Base-by-base conservation (phyloP, 2,113 vertebrate species). In the Acanthochromis polyacanthus region DNA sequence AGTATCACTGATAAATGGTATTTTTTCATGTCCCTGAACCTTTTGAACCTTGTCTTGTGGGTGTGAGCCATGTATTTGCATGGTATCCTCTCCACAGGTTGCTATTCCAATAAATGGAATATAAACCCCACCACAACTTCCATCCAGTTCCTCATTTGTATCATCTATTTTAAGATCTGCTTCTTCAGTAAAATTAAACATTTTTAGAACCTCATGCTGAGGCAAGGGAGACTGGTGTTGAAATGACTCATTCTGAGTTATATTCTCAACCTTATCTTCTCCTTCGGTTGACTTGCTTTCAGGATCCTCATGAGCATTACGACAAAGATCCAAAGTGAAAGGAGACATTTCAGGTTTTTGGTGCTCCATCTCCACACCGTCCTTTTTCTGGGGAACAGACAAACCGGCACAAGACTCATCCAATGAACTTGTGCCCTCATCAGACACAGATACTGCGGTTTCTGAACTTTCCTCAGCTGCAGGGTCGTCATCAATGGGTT, bases 81-180 rank as follows among this genome's bases (percentile, higher is more conserved):
- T 6, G 16, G n/a, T 45, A 59, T 71, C 10, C 7, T 78, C n/a
- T 43, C 10, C 4, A 6, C 60, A 69, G 10, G 9, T 23, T 17
- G 78, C 67, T 19, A 71, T 20, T 81, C 70, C 82, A 75, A 66
- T 74, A 23, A 74, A 74, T 52, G 75, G 78, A 85, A 80, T 80
- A 28, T 52, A n/a, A 71, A 61, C n/a, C 4, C 1, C n/a, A 56
- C n/a, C 10, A 5, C 10, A n/a, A 50, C 20, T 61, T 28, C 73
- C 80, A 20, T 66, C 61, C 14, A 60, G 0, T 16, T 1, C 23
- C 10, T 64, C 23, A 16, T 48, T 73, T 53, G 11, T 52, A 25
- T 50, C 3, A 15, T 61, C 11, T 14, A 36, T 16, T 20, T 63
- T 65, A 2, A 62, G 2, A 76, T 71, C 22, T 0, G 4, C 51